Evolutionary conservation across 1,140 invertebrate genomes (phyloP).

Genomic region (Temnothorax curvispinosus): DNA sequence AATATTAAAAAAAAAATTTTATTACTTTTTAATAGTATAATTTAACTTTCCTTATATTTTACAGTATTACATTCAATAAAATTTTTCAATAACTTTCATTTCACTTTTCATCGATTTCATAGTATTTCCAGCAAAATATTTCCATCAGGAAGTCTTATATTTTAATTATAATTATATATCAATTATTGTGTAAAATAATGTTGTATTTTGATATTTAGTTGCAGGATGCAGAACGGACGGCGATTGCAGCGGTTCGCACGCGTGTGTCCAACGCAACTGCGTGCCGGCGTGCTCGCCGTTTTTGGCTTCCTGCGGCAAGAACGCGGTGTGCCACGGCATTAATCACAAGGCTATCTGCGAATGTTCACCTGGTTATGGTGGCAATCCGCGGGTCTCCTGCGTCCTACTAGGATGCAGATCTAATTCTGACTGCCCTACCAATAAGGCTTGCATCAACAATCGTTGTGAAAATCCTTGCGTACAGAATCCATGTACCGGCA

Average conservation of each 20-base stretch:
- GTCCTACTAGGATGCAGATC: conserved; percentile 91
- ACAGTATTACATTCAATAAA: too few species aligned
- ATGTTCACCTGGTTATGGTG: conserved; percentile 92
- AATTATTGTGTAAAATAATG: neutral
- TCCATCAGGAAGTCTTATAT: too few species aligned
- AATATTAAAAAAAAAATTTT: too few species aligned
- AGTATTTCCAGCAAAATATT: too few species aligned
- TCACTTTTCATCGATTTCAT: too few species aligned
- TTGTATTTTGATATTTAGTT: conserved; percentile 70
- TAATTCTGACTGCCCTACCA: conserved; percentile 91
- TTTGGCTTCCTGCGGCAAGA: conserved; percentile 89
- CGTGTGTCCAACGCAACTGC: conserved; percentile 92
- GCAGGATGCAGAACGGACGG: conserved; percentile 90
- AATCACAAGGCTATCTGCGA: conserved; percentile 93
- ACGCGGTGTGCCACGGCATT: conserved; percentile 91
- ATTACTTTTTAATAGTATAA: too few species aligned
- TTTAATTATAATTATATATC: neutral
- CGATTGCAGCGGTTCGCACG: conserved; percentile 91
- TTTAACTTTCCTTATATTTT: too few species aligned
- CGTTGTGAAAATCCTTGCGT: conserved; percentile 92
- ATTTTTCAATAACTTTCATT: too few species aligned
- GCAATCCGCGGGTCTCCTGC: conserved; percentile 92
- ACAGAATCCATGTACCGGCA: conserved; percentile 89
- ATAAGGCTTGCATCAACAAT: conserved; percentile 92
- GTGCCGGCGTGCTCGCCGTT: conserved; percentile 91